These are phyloP conservation scores for Saguinus imperator DNA, from an alignment of 2,113 vertebrate genomes.

Conservation along the genomic window DNA sequence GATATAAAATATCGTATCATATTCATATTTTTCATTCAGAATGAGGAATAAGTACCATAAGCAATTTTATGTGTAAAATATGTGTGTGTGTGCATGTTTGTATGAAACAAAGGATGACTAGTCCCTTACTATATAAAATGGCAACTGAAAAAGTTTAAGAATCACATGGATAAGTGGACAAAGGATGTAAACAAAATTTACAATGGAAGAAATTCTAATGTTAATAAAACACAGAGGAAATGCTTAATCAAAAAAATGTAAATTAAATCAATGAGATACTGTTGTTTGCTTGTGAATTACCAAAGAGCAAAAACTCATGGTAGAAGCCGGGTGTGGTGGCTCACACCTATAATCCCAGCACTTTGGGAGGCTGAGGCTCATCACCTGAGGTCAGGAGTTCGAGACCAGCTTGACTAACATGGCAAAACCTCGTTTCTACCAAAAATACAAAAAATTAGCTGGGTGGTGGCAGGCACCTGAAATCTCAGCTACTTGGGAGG, in stretches of 20 bases:
- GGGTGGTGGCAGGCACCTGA: no score
- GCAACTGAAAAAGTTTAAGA: background rate
- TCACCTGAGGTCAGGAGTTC: no score
- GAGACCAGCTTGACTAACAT: no score
- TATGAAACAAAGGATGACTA: background rate
- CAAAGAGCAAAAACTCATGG: conserved; percentile 12
- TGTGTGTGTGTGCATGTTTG: background rate
- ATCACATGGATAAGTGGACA: background rate
- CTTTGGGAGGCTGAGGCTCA: no score
- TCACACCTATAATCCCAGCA: no score
- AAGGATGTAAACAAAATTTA: conserved; percentile 1
- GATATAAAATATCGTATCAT: background rate
- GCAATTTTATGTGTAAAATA: background rate
- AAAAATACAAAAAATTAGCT: no score
- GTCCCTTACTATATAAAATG: background rate
- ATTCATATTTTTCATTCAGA: background rate
- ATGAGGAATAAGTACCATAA: background rate
- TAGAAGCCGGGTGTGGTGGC: background rate
- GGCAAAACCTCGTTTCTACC: no score
- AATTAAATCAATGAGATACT: background rate
- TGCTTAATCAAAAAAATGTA: background rate
- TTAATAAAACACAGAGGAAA: conserved; percentile 7
- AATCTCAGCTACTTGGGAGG: no score
- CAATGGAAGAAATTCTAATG: conserved; percentile 26
- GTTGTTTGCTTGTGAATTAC: conserved; percentile 5